Base-by-base conservation (phyloP, 2,797 vertebrate genomes). In the Malacoctenus gilli region DNA sequence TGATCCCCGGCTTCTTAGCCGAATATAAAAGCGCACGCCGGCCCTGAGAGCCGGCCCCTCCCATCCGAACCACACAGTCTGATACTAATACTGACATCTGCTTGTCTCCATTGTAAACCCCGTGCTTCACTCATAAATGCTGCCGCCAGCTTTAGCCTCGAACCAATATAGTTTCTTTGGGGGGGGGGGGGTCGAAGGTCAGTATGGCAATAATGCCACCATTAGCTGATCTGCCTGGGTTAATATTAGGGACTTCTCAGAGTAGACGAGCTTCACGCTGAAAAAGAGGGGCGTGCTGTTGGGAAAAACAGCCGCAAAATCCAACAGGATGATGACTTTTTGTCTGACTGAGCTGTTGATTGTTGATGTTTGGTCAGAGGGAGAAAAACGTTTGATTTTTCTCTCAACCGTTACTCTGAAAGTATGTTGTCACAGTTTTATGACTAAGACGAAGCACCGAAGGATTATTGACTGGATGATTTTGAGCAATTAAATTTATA, bases 31-130 rank as follows among this genome's bases (percentile, higher is more conserved):
- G 77, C 79, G 41, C 41, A 1, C 70, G 69, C 72, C 41, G 79
- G 55, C 70, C 57, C 56, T 49, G 71, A 78, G 74, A 61, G 44
- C 59, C 66, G 59, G 68, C 47, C 72, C 65, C 65, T 53, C 60
- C 58, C 63, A 44, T 44, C 47, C 65, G 58, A 76, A 63, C 56
- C 72, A 40, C 68, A 54, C 39, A 23, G 49, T 59, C 78, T 77
- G 70, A 81, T 77, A 72, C 80, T 80, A 83, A 83, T 75, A 84
- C 77, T 85, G 83, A 85, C 84, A 88, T 87, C 86, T 87, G 85
- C 79, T 82, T 74, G 83, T 84, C 79, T 83, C 75, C 80, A 79
- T 84, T 82, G 87, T 89, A 85, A 89, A 87, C 54, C 79, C 82
- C 22, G 36, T 53, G 69, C 68, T 71, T 75, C 65, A 23, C 85